Evolutionary conservation across 2,888 invertebrate species (phyloP).

Genomic region (Pinctada fucata): DNA sequence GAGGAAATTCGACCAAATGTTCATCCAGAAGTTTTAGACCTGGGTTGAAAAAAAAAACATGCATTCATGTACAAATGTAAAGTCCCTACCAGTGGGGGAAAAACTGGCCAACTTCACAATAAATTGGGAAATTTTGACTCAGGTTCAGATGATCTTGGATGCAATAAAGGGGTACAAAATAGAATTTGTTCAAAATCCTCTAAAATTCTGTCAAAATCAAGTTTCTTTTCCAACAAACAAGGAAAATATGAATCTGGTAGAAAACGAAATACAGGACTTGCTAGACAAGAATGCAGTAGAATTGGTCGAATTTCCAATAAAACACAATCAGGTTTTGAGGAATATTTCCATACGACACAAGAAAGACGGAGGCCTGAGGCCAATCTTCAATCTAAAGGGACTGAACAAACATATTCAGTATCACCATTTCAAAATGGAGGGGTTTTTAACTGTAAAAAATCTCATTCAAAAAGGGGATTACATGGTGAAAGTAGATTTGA

Average conservation of each 20-base stretch:
- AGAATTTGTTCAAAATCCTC: conserved; percentile 13
- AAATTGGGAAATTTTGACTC: conserved; percentile 13
- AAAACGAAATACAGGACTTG: conserved; percentile 2
- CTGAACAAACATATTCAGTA: conserved; percentile 14
- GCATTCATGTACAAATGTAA: no score
- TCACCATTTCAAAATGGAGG: conserved; percentile 22
- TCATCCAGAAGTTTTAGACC: no score
- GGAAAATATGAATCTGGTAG: conserved; percentile 5
- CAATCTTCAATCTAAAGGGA: conserved; percentile 22
- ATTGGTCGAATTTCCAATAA: neutral
- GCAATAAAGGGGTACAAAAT: conserved; percentile 7
- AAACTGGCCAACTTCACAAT: no score
- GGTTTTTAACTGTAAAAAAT: conserved; percentile 19
- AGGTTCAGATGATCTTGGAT: conserved; percentile 1
- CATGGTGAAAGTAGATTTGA: conserved; percentile 15
- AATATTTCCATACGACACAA: conserved; percentile 2
- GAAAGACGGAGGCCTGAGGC: conserved; percentile 7
- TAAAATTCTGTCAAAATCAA: neutral
- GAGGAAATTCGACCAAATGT: no score
- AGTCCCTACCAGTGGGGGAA: no score
- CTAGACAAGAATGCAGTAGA: conserved; percentile 4
- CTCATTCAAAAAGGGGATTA: conserved; percentile 20
- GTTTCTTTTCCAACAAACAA: conserved; percentile 8
- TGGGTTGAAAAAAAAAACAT: no score
- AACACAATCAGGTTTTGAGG: no score